phyloP scores from a whole-genome alignment of 2,113 vertebrate genomes.

The Kryptolebias marmoratus region DNA sequence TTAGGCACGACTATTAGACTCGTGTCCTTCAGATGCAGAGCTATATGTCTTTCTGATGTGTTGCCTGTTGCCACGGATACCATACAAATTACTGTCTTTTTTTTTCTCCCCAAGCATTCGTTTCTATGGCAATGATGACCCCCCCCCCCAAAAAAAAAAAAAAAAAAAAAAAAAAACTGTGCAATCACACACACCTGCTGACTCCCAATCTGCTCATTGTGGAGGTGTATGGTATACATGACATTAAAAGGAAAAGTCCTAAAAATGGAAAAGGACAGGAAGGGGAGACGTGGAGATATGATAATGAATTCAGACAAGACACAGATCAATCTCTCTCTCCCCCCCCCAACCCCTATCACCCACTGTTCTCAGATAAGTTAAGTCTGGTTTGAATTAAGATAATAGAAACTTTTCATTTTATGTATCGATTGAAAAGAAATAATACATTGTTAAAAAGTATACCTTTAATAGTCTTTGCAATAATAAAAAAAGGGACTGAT shows the following conservation, averaged over 20 bases:
- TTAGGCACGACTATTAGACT: background rate
- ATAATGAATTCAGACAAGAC: background rate
- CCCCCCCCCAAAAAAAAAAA: slow-evolving; percentile 21
- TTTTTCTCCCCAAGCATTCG: slow-evolving; percentile 40
- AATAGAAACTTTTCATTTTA: no score
- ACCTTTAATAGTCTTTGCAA: no score
- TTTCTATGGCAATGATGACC: slow-evolving; percentile 75
- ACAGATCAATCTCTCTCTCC: no score
- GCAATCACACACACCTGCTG: slow-evolving; percentile 55
- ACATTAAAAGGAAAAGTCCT: slow-evolving; percentile 30
- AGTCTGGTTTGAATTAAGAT: no score
- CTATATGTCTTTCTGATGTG: slow-evolving; percentile 36
- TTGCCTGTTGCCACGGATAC: slow-evolving; percentile 62
- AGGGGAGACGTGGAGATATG: slow-evolving; percentile 13
- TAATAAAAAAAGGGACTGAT: no score
- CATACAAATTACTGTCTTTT: slow-evolving; percentile 43
- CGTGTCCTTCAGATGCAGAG: background rate
- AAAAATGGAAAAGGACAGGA: slow-evolving; percentile 1
- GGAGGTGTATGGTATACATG: slow-evolving; percentile 45
- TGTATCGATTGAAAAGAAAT: no score
- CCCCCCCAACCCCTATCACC: no score
- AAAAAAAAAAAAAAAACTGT: slow-evolving; percentile 1
- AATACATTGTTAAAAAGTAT: no score
- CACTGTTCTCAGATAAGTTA: no score
- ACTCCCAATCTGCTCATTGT: slow-evolving; percentile 64